phyloP scores from a whole-genome alignment of 2,797 vertebrate species.

The Alfaro cultratus region DNA sequence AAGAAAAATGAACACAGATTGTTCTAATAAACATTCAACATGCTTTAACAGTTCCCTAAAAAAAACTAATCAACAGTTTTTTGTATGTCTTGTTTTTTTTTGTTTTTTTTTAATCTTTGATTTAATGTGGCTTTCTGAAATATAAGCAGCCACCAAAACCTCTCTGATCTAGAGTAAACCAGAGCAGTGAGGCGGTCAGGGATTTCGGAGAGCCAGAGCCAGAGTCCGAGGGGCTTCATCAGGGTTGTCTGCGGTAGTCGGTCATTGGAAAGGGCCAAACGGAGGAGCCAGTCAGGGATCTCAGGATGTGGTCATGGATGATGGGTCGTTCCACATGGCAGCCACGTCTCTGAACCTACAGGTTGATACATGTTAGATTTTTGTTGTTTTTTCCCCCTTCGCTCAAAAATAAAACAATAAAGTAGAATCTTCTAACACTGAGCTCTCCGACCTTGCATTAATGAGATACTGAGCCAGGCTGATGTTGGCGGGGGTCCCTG shows the following conservation, averaged over 20 bases:
- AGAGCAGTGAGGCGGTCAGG: conserved; percentile 52
- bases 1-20: conserved; percentile 71
- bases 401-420: neutral
- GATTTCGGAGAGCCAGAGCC: conserved; percentile 73
- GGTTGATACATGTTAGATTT: neutral
- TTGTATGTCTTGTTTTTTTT: conserved; percentile 19
- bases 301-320: conserved; percentile 84
- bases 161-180: conserved; percentile 40
- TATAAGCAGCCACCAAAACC: conserved; percentile 44
- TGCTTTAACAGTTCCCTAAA: conserved; percentile 80
- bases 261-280: conserved; percentile 72
- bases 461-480: conserved; percentile 98
- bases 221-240: conserved; percentile 76
- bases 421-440: neutral
- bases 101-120: conserved; percentile 4
- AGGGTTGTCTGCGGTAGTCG: conserved; percentile 72
- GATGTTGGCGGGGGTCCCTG: conserved; percentile 95
- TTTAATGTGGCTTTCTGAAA: conserved; percentile 72
- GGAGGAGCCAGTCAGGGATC: conserved; percentile 78
- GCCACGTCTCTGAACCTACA: conserved; percentile 81
- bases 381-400: no score
- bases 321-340: conserved; percentile 83
- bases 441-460: conserved; percentile 88
- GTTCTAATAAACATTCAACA: conserved; percentile 81
- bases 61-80: conserved; percentile 65